Percentiles rank a stretch among this genome's conserved stretches.
Conservation (phyloP, 2,113 vertebrate species). For the Conger conger region DNA sequence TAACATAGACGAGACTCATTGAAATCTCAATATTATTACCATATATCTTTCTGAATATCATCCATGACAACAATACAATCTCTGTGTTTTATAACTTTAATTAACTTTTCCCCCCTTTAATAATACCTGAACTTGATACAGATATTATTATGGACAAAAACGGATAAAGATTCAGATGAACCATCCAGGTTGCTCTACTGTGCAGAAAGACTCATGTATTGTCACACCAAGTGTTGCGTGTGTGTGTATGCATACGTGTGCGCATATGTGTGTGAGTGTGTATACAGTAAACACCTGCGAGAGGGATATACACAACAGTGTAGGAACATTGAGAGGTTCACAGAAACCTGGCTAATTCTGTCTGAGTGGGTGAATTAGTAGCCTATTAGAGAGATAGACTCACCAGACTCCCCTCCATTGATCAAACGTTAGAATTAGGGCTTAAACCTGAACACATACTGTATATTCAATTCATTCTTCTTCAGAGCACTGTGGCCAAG, state of each 20-base stretch:
- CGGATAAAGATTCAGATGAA: not conserved
- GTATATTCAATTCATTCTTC: not conserved
- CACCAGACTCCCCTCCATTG: not conserved
- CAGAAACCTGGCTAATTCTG: not conserved
- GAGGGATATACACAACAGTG: too few species aligned
- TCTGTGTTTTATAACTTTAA: not conserved
- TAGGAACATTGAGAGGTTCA: not conserved
- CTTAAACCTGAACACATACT: not conserved
- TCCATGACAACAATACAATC: not conserved
- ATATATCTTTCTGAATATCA: not conserved
- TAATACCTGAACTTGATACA: not conserved
- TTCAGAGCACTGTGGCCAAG: not conserved
- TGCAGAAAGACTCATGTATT: not conserved
- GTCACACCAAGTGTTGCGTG: too few species aligned
- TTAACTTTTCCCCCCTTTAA: not conserved
- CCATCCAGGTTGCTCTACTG: not conserved
- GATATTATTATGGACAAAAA: not conserved
- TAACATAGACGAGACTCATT: not conserved
- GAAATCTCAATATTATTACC: conserved; percentile 11
- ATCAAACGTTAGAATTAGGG: not conserved
- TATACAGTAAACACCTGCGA: too few species aligned
- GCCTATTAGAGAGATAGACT: not conserved
- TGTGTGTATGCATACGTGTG: too few species aligned
- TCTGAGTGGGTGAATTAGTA: not conserved
- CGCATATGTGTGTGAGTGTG: too few species aligned